Evolutionary conservation across 1,140 invertebrate species (phyloP), one percentile per base, ranked within the genome.

Genomic region (Laupala kohalensis): DNA sequence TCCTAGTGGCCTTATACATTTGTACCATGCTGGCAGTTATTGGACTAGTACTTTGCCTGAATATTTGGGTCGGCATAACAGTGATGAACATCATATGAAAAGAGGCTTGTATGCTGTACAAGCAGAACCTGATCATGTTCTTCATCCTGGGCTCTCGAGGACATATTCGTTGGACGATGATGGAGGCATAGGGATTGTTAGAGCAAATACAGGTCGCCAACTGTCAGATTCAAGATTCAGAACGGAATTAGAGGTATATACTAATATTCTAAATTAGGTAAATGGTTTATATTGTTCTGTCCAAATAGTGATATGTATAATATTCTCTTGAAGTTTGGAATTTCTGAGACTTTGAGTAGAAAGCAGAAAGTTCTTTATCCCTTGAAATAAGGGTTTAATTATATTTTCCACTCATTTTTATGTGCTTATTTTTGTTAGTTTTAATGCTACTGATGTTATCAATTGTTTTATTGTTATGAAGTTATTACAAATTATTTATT

Each of bases 131-230:
- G 37, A 53, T 9, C 19, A 53, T 19, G 19, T 53, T 9, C 37
- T 53, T 9, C 37, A 53, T 19, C 9, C 9, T 53, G 37, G 37
- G 37, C 37, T 53, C 19, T 2, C 37, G 37, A 53, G 37, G 37
- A 19, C 9, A 19, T 13, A 4, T 53, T 53, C 37, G 19, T 53
- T 53, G 37, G 68, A 27, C 23, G 69, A 72, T 15, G 53, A 12
- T n/a, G 72, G 72, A 27, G 72, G 72, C 15, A 72, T 72, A 62
- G 72, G 72, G 4, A n/a, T 72, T 25, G 72, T 72, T 3, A 25
- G 63, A 25, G 72, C 72, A 30, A 72, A 64, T 30, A 72, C 72
- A 26, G 72, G 72, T 53, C 67, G 72, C n/a, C 67, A 69, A 27
- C 25, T 72, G 5, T 63, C 53, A 12, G 63, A 63, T 24, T 64